Evolutionary conservation across 2,797 vertebrate genomes (phyloP), one percentile per base, ranked within the genome.

Genomic region (Caiman crocodilus): DNA sequence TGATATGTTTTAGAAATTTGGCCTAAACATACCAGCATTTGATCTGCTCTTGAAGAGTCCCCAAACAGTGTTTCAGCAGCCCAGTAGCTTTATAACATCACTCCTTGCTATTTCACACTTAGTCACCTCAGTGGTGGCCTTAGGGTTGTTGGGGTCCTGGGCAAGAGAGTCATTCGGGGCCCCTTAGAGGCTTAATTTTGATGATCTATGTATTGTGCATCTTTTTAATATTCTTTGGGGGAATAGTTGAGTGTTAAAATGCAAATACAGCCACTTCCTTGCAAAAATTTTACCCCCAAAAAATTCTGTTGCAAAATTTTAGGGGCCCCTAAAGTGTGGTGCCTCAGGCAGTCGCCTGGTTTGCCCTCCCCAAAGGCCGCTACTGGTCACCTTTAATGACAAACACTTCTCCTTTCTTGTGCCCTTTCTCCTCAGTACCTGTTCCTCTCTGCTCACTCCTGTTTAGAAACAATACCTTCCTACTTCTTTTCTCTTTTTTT

Each of bases 381-480:
- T 50, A 50, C 9, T 10, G 42, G 42, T 50, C 42, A 50, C 42
- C 55, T 88, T 78, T 91, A 83, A 26, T 89, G 76, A 67, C 56
- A 57, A 11, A 56, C 30, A 18, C 65, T n/a, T 63, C 65, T 92
- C 74, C 88, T 93, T 89, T 76, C 76, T 83, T 79, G 35, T 85
- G 73, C 25, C 25, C 59, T 93, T 61, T 58, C 76, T 90, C 60
- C 1, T 18, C 18, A 76, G 42, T 73, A 59, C 50, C 32, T 79
- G 17, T 89, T 93, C 88, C 90, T 90, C 79, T 93, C 42, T 75
- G 84, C 86, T 91, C 75, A 6, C 69, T 94, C 30, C 1, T 61
- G 30, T 90, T 92, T 90, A 90, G 35, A 94, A 67, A 69, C 63
- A 94, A 58, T 93, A 79, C 84, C 80, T 88, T 95, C 64, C 35